Percentiles rank a stretch among this genome's conserved stretches.
Conservation (phyloP, 2,888 invertebrate species). For the Geotrupes spiniger region DNA sequence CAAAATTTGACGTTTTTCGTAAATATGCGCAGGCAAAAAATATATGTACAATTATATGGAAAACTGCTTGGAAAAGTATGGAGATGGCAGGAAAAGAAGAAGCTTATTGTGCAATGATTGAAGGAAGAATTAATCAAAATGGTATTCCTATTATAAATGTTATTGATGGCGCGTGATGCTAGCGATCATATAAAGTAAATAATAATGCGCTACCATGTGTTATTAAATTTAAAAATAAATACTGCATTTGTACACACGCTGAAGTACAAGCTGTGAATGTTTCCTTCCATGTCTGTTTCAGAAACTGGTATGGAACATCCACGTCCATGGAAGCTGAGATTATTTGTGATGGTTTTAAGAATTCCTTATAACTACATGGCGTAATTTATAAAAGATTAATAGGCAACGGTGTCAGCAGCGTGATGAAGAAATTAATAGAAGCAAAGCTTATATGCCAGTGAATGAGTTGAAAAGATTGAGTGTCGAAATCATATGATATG, state of each 20-base stretch:
- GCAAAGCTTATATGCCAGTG: too few relatives aligned
- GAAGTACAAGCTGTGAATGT: background rate
- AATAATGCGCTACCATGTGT: background rate
- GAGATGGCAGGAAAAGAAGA: background rate
- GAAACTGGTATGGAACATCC: background rate
- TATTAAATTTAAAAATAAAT: background rate
- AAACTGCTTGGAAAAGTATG: too few relatives aligned
- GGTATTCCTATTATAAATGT: constrained; percentile 1
- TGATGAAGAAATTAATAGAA: background rate
- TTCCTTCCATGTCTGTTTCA: background rate
- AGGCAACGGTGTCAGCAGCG: background rate
- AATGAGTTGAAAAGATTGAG: background rate
- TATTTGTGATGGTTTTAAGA: background rate
- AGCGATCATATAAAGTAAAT: background rate
- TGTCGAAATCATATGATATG: background rate
- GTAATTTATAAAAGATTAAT: background rate
- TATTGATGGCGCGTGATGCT: background rate
- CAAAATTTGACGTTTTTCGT: too few relatives aligned
- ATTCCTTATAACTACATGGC: background rate
- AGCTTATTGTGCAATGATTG: background rate
- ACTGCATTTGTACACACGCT: background rate
- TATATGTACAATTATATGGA: too few relatives aligned
- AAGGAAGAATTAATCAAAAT: background rate
- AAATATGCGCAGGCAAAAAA: too few relatives aligned
- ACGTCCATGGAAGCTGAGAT: background rate